A percentile compares a stretch with the other conserved stretches of the same genome.
Conservation (phyloP, 2,113 vertebrate species). For the Clarias batrachus region DNA sequence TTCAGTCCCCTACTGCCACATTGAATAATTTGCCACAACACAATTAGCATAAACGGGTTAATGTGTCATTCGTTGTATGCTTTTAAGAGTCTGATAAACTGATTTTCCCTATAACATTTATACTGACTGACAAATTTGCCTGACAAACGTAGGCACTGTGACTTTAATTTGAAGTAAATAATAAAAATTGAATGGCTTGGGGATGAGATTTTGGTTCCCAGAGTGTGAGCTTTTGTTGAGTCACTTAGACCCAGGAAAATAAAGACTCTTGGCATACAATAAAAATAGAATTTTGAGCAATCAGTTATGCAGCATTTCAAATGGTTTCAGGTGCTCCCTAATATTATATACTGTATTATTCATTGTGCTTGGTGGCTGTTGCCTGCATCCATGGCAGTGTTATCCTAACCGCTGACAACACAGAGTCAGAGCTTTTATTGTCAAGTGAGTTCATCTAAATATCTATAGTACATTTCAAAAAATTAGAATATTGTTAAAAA, state of each 20-base stretch:
- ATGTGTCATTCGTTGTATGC: neutral
- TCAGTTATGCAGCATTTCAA: conserved; percentile 3
- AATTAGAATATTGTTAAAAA: too few relatives aligned
- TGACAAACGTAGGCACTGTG: neutral
- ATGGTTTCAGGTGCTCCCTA: neutral
- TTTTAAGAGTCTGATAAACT: neutral
- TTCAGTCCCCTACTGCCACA: neutral
- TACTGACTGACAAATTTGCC: neutral
- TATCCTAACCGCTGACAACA: conserved; percentile 44
- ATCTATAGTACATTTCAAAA: too few relatives aligned
- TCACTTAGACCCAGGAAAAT: neutral
- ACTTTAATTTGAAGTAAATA: neutral
- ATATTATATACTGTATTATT: neutral
- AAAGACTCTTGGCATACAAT: neutral
- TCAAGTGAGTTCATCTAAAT: too few relatives aligned
- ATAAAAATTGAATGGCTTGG: neutral
- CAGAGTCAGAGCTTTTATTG: neutral
- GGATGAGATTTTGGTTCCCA: neutral
- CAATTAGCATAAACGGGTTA: neutral
- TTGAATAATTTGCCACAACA: neutral
- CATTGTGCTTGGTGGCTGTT: neutral
- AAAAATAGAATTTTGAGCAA: neutral
- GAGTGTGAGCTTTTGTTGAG: neutral
- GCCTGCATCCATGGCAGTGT: conserved; percentile 19
- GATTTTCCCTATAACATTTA: neutral